Base-by-base conservation (phyloP, 1,140 invertebrate genomes). In the Sycophila sp. region DNA sequence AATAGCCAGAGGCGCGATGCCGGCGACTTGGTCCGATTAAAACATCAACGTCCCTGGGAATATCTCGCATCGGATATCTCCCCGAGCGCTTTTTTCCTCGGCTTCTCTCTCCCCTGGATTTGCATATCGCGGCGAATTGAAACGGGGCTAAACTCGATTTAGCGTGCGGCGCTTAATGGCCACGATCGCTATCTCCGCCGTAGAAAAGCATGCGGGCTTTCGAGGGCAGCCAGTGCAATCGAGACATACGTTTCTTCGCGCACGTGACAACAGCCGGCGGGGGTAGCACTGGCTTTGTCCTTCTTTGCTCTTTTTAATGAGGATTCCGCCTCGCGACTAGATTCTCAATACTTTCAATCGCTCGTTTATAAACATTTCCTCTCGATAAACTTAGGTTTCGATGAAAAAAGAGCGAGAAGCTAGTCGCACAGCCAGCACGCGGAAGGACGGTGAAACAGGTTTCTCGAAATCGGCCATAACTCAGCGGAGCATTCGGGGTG, bases 51-150 rank as follows among this genome's bases (percentile, higher is more conserved):
- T 17, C n/a, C n/a, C n/a, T n/a, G n/a, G n/a, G n/a, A n/a, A n/a
- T 30, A 59, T 58, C 40, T 19, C 26, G 42, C 6, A 17, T 47
- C n/a, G n/a, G n/a, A 6, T 34, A 60, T 53, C 42, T 38, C 13
- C 26, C n/a, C 10, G 15, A 26, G 4, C 13, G 5, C 30, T 64
- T 36, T 65, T 49, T 34, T 53, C n/a, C 47, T 1, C 22, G 8
- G 32, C 11, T 28, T 15, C 40, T 32, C n/a, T 7, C 19, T n/a
- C 1, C 55, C 13, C 22, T 22, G 24, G 58, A 53, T 55, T 70
- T 70, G 49, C 68, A 70, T 70, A 70, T 53, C 34, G 49, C 26
- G 30, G 56, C 59, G 58, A 72, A 69, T 67, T 70, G 65, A 69
- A 34, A 55, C 65, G 60, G n/a, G 13, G 34, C 34, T 53, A 69